These are phyloP conservation scores for Apodemus agrarius DNA, from an alignment of 2,797 vertebrate species.

Conservation along the genomic window DNA sequence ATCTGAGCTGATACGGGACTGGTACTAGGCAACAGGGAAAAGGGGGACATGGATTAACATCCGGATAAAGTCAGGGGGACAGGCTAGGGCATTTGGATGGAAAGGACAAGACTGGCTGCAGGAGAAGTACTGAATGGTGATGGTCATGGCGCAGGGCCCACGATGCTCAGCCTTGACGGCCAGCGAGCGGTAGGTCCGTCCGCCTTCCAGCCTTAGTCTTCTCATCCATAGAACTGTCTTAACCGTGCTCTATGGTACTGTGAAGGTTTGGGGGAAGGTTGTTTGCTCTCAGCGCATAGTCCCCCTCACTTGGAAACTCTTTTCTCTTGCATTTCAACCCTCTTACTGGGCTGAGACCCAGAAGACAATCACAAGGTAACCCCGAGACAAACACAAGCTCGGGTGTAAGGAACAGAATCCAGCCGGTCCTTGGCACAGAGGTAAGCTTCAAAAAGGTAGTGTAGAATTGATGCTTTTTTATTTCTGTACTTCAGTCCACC, in stretches of 20 bases:
- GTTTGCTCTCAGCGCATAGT: neutral
- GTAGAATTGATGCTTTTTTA: neutral
- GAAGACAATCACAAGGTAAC: neutral
- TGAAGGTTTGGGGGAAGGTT: neutral
- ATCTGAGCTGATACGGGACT: constrained; percentile 86
- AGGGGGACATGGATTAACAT: constrained; percentile 48
- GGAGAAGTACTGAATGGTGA: neutral
- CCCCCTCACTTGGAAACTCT: neutral
- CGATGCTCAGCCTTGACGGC: neutral
- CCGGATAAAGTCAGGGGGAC: constrained; percentile 35
- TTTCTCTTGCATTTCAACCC: neutral
- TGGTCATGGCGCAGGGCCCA: neutral
- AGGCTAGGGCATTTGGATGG: constrained; percentile 35
- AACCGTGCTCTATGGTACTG: neutral
- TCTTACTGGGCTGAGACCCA: neutral
- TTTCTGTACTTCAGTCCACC: neutral
- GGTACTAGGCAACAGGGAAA: constrained; percentile 66
- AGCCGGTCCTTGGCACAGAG: neutral
- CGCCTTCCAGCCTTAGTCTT: neutral
- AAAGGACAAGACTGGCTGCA: neutral
- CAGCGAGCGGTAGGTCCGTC: neutral
- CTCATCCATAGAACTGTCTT: neutral
- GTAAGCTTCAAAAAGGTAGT: neutral
- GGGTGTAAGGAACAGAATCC: too few species aligned
- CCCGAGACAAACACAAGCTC: neutral